A percentile compares a stretch with the other conserved stretches of the same genome.
Evolutionary conservation across 2,888 invertebrate genomes (phyloP).

Genomic region (Campoplex capitator): DNA sequence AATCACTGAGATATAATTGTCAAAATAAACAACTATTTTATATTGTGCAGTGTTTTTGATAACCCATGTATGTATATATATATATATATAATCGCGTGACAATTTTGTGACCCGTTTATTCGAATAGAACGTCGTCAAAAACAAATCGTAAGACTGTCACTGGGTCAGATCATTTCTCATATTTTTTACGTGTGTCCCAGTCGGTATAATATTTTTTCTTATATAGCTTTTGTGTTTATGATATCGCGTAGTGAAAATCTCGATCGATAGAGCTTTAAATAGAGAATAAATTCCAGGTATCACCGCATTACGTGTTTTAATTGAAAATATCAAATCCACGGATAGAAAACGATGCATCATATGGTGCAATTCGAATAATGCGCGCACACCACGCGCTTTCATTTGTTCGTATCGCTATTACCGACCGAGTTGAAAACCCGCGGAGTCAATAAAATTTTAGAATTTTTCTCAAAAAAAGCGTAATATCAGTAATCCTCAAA

Average conservation of each 20-base stretch:
- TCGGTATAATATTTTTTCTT: neutral
- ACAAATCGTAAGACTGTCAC: too few relatives aligned
- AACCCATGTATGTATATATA: neutral
- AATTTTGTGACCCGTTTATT: neutral
- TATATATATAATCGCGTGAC: neutral
- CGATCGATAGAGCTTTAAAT: neutral
- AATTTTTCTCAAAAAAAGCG: neutral
- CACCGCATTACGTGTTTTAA: neutral
- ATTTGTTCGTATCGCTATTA: neutral
- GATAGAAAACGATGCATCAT: neutral
- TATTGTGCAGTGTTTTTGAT: slow-evolving; percentile 17
- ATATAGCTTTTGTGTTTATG: too few relatives aligned
- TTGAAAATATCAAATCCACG: neutral
- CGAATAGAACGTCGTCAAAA: neutral
- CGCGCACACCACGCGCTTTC: neutral
- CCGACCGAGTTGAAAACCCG: neutral
- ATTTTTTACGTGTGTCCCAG: neutral
- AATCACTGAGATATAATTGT: slow-evolving; percentile 10
- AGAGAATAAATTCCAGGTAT: neutral
- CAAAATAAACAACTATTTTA: slow-evolving; percentile 2
- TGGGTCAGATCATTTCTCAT: neutral
- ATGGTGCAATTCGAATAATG: neutral
- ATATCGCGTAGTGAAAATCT: neutral
- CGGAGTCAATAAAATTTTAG: too few relatives aligned
- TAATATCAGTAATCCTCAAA: neutral